These are phyloP conservation scores for Gambelia wislizenii DNA, from an alignment of 2,797 vertebrate species.

Conservation along the genomic window DNA sequence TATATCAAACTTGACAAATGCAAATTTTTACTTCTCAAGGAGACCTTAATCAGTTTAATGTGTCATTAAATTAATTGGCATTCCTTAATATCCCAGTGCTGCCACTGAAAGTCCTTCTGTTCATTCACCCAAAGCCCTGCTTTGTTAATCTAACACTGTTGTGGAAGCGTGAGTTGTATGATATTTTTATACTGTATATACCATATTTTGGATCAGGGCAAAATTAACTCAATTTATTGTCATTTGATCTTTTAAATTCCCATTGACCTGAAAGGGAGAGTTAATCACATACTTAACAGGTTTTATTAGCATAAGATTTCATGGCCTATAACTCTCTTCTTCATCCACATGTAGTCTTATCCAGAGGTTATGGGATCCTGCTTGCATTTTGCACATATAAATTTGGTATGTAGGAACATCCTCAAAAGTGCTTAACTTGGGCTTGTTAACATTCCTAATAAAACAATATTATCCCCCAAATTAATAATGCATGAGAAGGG, in stretches of 20 bases:
- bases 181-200: neutral
- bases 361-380: neutral
- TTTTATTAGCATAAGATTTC: neutral
- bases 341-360: neutral
- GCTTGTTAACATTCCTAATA: neutral
- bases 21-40: constrained; percentile 16
- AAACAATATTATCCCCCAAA: neutral
- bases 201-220: neutral
- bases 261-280: neutral
- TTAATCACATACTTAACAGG: neutral
- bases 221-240: neutral
- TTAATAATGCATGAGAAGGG: neutral
- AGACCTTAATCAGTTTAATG: constrained; percentile 41
- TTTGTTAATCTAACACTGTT: neutral
- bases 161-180: neutral
- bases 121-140: constrained; percentile 15
- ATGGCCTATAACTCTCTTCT: neutral
- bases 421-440: neutral
- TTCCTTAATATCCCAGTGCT: constrained; percentile 26
- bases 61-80: constrained; percentile 35
- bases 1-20: constrained; percentile 40
- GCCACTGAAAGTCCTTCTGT: neutral
- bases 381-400: neutral
- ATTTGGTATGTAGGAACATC: neutral
- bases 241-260: neutral